Conservation (phyloP, 2,797 vertebrate genomes). For the Paratrypauchen microcephalus region DNA sequence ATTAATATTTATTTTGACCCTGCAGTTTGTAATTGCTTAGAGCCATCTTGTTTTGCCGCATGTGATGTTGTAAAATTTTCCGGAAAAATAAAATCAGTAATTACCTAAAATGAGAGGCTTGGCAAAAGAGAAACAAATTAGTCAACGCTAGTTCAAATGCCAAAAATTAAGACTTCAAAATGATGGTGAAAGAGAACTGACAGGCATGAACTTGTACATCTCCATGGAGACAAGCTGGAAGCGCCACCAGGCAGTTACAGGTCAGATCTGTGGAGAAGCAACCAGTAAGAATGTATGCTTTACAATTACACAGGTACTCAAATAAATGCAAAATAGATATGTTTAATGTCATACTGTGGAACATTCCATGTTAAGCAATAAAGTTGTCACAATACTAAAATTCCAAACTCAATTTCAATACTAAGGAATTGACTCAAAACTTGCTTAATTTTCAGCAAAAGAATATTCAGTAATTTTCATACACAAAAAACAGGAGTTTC, state of each 20-base stretch:
- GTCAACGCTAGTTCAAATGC: background rate
- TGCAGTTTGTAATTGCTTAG: background rate
- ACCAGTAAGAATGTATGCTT: background rate
- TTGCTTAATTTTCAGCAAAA: too few species aligned
- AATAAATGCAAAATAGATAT: background rate
- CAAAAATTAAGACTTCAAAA: background rate
- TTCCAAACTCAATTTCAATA: too few species aligned
- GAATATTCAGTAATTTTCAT: too few species aligned
- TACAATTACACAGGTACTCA: background rate
- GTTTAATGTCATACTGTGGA: background rate
- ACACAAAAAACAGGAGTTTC: too few species aligned
- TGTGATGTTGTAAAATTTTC: background rate
- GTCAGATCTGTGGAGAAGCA: background rate
- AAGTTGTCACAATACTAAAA: too few species aligned
- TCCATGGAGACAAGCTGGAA: background rate
- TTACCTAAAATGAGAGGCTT: background rate
- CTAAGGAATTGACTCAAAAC: too few species aligned
- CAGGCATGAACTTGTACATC: background rate
- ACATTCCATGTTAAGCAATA: too few species aligned
- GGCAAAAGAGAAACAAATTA: background rate
- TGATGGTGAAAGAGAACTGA: background rate
- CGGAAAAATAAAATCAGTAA: background rate
- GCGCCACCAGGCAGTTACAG: background rate
- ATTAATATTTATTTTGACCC: too few species aligned
- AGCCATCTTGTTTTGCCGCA: background rate